Evolutionary conservation across 1,140 invertebrate genomes (phyloP).

Genomic region (Scylla paramamosain): DNA sequence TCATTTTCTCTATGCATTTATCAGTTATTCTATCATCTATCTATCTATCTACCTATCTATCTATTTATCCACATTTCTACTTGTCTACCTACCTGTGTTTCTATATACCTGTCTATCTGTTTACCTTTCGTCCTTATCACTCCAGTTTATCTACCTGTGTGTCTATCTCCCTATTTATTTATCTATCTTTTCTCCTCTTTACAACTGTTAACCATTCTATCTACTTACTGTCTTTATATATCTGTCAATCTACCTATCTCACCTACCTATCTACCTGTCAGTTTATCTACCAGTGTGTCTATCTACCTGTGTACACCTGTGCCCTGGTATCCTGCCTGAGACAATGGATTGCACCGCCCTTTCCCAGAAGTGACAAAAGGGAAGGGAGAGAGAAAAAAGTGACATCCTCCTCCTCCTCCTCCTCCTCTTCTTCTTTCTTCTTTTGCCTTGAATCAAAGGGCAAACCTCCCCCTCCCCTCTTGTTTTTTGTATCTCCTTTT

Average conservation of each 20-base stretch:
- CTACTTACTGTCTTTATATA: background rate
- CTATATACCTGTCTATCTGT: background rate
- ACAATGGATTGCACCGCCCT: background rate
- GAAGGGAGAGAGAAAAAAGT: background rate
- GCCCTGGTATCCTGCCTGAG: background rate
- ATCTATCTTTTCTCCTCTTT: background rate
- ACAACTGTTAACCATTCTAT: background rate
- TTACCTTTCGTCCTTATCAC: background rate
- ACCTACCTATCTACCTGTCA: background rate
- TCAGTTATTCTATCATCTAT: too few species aligned
- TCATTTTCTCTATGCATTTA: background rate
- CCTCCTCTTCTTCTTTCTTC: background rate
- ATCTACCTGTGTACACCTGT: background rate
- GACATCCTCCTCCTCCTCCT: constrained; percentile 2
- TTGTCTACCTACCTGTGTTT: too few species aligned
- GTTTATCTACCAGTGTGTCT: background rate
- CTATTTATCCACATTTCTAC: too few species aligned
- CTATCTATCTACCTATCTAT: too few species aligned
- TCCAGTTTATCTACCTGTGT: background rate
- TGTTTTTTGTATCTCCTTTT: background rate
- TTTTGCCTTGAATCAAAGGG: background rate
- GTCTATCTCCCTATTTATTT: background rate
- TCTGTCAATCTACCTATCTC: background rate
- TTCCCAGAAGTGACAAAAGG: constrained; percentile 13
- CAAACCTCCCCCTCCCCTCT: constrained; percentile 4